Percentiles rank a stretch among this genome's conserved stretches.
These are phyloP conservation scores for Tenthredo livida DNA, from an alignment of 2,888 invertebrate genomes.

Conservation along the genomic window DNA sequence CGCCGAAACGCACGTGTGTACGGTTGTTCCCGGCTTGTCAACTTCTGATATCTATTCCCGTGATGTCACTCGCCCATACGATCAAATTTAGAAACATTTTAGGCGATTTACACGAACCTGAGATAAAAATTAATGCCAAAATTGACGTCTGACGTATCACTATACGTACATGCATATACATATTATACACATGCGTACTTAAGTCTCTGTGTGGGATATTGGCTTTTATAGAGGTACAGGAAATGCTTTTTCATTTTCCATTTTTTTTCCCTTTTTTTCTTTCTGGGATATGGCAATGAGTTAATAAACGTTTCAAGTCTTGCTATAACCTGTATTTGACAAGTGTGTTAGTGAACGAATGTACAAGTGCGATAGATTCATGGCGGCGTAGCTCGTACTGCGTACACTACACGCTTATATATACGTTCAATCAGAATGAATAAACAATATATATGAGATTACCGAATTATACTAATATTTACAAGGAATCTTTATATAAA, in stretches of 20 bases:
- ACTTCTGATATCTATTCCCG: conserved; percentile 52
- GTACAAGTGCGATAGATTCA: conserved; percentile 71
- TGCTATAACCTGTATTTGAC: conserved; percentile 71
- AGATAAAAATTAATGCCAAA: conserved; percentile 21
- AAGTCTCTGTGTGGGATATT: conserved; percentile 1
- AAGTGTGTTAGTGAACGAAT: conserved; percentile 69
- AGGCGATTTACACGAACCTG: conserved; percentile 7
- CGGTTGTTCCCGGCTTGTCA: conserved; percentile 52
- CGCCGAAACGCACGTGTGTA: conserved; percentile 46
- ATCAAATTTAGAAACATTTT: conserved; percentile 45
- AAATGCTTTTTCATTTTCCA: not conserved
- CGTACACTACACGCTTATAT: conserved; percentile 50
- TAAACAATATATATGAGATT: conserved; percentile 62
- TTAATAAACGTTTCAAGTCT: conserved; percentile 57
- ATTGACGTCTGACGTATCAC: not conserved
- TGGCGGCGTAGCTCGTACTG: conserved; percentile 60
- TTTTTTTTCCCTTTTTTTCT: not conserved
- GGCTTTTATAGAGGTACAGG: not conserved
- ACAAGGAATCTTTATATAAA: conserved; percentile 65
- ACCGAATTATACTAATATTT: conserved; percentile 64
- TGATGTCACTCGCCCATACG: conserved; percentile 54
- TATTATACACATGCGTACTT: not conserved
- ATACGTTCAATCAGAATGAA: conserved; percentile 63
- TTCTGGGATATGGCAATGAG: conserved; percentile 55
- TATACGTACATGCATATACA: not conserved